Percentiles rank a stretch among this genome's conserved stretches.
These are phyloP conservation scores for Nyctereutes procyonoides DNA, from an alignment of 2,113 vertebrate species.

Conservation along the genomic window DNA sequence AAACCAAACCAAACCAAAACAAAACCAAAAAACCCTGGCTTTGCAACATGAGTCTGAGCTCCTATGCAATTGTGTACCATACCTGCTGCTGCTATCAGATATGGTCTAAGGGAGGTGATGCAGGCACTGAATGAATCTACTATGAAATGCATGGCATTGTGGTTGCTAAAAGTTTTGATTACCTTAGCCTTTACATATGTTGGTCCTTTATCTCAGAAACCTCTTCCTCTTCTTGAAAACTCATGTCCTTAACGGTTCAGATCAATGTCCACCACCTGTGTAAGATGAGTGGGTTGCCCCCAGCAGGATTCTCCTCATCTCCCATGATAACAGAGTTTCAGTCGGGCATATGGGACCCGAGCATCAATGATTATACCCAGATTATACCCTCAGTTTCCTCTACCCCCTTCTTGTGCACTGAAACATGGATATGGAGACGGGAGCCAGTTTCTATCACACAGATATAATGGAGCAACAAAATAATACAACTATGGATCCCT, in stretches of 20 bases:
- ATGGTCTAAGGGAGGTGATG: neutral
- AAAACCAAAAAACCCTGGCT: neutral
- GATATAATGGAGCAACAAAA: neutral
- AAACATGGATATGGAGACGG: too few relatives aligned
- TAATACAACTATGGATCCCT: neutral
- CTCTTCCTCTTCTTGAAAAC: neutral
- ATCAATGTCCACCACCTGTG: neutral
- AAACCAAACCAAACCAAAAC: too few relatives aligned
- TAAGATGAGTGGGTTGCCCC: neutral
- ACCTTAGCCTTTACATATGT: neutral
- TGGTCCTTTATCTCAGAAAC: neutral
- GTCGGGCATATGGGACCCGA: neutral
- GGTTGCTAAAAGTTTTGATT: neutral
- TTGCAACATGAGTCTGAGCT: neutral
- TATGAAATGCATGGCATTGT: neutral
- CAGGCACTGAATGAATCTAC: neutral
- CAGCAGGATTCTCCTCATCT: neutral
- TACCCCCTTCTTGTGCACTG: neutral
- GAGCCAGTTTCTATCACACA: neutral
- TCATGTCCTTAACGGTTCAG: neutral
- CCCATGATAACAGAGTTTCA: neutral
- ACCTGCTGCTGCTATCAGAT: neutral
- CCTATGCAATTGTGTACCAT: neutral
- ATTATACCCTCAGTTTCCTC: neutral
- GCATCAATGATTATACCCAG: neutral